A percentile compares a stretch with the other conserved stretches of the same genome.
Evolutionary conservation across 2,888 invertebrate genomes (phyloP).

Genomic region (Dusona sp.): DNA sequence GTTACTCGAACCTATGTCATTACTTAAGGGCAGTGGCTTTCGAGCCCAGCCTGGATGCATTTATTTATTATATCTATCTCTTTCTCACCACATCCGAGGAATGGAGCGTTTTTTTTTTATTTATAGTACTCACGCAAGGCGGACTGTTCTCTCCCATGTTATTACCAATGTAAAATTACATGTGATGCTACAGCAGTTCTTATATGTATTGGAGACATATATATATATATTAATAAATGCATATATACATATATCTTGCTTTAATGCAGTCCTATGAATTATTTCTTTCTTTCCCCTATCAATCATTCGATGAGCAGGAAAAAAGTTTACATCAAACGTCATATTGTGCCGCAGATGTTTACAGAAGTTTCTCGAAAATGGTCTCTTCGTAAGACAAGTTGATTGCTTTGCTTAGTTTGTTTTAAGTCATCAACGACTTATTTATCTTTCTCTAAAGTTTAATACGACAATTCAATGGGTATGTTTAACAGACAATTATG

Average conservation of each 20-base stretch:
- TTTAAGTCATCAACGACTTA: constrained; percentile 13
- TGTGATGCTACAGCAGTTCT: constrained; percentile 60
- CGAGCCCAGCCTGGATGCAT: constrained; percentile 57
- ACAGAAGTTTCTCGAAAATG: not conserved
- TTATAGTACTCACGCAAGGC: constrained; percentile 58
- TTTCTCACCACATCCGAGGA: constrained; percentile 40
- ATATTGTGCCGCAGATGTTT: constrained; percentile 35
- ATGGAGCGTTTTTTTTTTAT: constrained; percentile 37
- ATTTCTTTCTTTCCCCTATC: constrained; percentile 71
- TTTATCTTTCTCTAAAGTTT: not conserved
- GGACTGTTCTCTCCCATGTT: constrained; percentile 71
- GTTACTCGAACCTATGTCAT: constrained; percentile 65
- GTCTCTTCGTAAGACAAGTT: constrained; percentile 15
- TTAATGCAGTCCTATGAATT: constrained; percentile 49
- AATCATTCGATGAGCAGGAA: constrained; percentile 67
- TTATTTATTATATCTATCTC: constrained; percentile 45
- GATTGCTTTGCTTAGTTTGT: not conserved
- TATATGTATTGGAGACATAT: constrained; percentile 18
- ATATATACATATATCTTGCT: constrained; percentile 8
- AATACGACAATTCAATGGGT: not conserved
- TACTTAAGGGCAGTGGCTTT: constrained; percentile 72
- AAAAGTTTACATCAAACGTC: constrained; percentile 46
- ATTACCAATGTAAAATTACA: constrained; percentile 77
- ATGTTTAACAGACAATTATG: too few relatives aligned
- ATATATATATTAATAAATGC: constrained; percentile 10